phyloP scores from a whole-genome alignment of 2,888 invertebrate species.

The Diloba caeruleocephala region DNA sequence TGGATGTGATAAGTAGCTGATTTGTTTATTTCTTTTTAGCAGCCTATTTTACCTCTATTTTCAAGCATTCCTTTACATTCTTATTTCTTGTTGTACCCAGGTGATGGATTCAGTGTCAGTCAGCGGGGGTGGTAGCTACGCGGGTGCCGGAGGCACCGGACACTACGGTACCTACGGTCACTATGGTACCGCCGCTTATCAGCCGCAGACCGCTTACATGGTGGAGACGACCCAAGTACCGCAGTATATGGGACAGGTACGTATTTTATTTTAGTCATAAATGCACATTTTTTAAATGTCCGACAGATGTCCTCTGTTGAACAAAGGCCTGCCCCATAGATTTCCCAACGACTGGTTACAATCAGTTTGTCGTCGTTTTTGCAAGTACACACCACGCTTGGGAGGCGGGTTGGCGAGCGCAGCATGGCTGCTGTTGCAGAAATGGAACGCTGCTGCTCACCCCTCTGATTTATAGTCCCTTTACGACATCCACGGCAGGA shows the following conservation, averaged over 20 bases:
- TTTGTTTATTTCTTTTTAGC: too few species aligned
- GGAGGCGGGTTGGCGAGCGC: too few species aligned
- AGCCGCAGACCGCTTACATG: conserved; percentile 83
- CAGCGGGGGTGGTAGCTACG: conserved; percentile 78
- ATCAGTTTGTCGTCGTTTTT: too few species aligned
- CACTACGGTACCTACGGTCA: conserved; percentile 86
- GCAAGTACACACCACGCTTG: too few species aligned
- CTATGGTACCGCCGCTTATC: conserved; percentile 83
- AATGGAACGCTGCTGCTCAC: too few species aligned
- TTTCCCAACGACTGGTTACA: too few species aligned
- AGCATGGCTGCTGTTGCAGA: too few species aligned
- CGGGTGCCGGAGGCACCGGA: conserved; percentile 74
- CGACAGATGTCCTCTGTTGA: not conserved
- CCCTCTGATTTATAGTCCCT: too few species aligned
- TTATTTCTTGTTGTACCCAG: conserved; percentile 52
- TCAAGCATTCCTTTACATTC: not conserved
- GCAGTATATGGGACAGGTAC: conserved; percentile 85
- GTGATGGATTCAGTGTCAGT: conserved; percentile 86
- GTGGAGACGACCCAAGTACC: conserved; percentile 84
- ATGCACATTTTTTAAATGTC: not conserved
- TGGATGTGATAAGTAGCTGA: too few species aligned
- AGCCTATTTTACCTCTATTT: too few species aligned
- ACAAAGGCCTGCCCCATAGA: too few species aligned
- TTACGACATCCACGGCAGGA: too few species aligned
- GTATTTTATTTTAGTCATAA: conserved; percentile 4